Base-by-base conservation (phyloP, 2,113 vertebrate genomes). In the Solea senegalensis region DNA sequence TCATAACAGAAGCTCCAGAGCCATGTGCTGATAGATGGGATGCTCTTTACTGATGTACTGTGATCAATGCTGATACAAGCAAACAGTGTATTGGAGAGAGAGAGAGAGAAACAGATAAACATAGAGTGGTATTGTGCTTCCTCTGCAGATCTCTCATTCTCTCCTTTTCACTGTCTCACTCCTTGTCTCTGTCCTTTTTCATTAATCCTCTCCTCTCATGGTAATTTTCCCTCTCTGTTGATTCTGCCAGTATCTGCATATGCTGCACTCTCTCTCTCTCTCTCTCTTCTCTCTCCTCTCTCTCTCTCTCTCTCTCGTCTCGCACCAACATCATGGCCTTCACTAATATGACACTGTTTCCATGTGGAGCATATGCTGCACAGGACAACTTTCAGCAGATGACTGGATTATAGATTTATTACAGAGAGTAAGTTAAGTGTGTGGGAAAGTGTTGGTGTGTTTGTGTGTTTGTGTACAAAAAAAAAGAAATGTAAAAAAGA, bases 31-130 rank as follows among this genome's bases (percentile, higher is more conserved):
- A 90, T 88, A 85, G 90, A 93, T 90, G 86, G 77, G 61, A 43
- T 84, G 82, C 84, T 90, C 90, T 90, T 89, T 83, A 76, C 83
- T 84, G 86, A 90, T 87, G 84, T 80, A 65, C 85, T 91, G 72
- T 91, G 91, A 91, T 93, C 92, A 92, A 90, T 89, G 81, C 87
- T 86, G 87, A 91, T 91, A 77, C 69, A 79, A 74, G 77, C 70
- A 81, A 80, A 80, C 83, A 70, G 68, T 62, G 69, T 14, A 69
- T 56, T 59, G 50, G 55, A 62, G 53, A 65, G 63, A 54, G 46
- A 58, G 60, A 69, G 62, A 57, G 58, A 45, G 27, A 69, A 59
- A 40, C 12, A 45, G 39, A 27, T 39, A 16, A 60, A 51, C 43
- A 58, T 54, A 67, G 59, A 57, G 58, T 44, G 72, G 65, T 44